Base-by-base conservation (phyloP, 2,113 vertebrate species). In the Dipodomys spectabilis region DNA sequence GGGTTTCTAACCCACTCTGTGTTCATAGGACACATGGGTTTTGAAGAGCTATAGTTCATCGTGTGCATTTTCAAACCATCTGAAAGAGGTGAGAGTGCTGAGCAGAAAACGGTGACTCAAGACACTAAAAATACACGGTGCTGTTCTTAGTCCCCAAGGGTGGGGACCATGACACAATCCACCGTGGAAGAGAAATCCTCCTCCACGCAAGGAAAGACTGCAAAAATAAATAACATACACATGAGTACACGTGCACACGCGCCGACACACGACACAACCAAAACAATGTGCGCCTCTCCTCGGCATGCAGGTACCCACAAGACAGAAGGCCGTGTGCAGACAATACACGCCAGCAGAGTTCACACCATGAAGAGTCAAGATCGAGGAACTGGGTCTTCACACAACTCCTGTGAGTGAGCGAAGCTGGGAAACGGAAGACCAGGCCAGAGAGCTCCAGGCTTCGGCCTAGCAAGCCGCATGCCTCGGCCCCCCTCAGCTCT, bases 71-170 rank as follows among this genome's bases (percentile, higher is more conserved):
- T 49, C 79, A 74, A 82, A 65, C 39, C 35, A 65, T 27, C 64
- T 0, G 28, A 6, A 92, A 67, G 62, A 12, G 28, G 79, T 20
- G 57, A 80, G 27, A 53, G 6, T 32, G 44, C 15, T 25, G n/a
- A 69, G 39, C 19, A 86, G 80, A 86, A 92, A 92, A 20, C 2
- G 25, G 25, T 12, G 53, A 32, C 82, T 96, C 30, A 79, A 39
- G 83, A 74, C 44, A 53, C 45, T 68, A 74, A 93, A 74, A 79
- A 77, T 35, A 74, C 77, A 72, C 62, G 30, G 18, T n/a, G 44
- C 12, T 39, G 49, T 49, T 49, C 49, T 49, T 49, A 12, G 49
- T 49, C 49, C 49, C 49, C 9, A 49, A 49, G 32, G 30, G 25
- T 2, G 64, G 64, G 20, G 60, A 77, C 49, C n/a, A 8, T 35